phyloP scores from a whole-genome alignment of 2,797 vertebrate genomes.

The Pygocentrus nattereri region DNA sequence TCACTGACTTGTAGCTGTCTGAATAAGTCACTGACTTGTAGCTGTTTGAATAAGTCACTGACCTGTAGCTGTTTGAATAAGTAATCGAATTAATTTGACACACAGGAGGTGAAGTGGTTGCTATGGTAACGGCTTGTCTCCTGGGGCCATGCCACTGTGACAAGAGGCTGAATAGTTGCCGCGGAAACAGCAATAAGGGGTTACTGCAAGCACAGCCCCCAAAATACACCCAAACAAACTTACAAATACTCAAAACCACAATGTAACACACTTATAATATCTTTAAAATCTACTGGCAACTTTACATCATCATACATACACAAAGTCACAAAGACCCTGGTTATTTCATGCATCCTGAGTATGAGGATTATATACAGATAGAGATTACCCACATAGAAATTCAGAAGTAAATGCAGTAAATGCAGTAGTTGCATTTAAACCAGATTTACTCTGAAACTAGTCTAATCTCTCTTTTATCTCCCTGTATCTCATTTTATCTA shows the following conservation, averaged over 20 bases:
- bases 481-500: too few species aligned
- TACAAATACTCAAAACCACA: neutral
- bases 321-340: neutral
- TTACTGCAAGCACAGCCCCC: slow-evolving; percentile 13
- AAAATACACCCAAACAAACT: slow-evolving; percentile 9
- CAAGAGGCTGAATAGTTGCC: slow-evolving; percentile 59
- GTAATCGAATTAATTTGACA: slow-evolving; percentile 50
- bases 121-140: slow-evolving; percentile 58
- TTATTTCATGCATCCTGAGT: too few species aligned
- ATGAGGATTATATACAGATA: too few species aligned
- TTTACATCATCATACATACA: neutral
- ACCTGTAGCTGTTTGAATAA: slow-evolving; percentile 27
- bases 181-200: slow-evolving; percentile 50
- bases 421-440: too few species aligned
- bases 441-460: too few species aligned
- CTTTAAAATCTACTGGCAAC: neutral
- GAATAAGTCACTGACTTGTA: slow-evolving; percentile 37
- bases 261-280: neutral
- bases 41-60: slow-evolving; percentile 36
- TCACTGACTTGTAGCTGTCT: slow-evolving; percentile 28
- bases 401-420: too few species aligned
- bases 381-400: too few species aligned
- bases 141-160: slow-evolving; percentile 39
- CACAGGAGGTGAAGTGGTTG: slow-evolving; percentile 52
- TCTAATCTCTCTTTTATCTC: too few species aligned